Evolutionary conservation across 2,113 vertebrate genomes (phyloP).

Genomic region (Deroptyus accipitrinus): DNA sequence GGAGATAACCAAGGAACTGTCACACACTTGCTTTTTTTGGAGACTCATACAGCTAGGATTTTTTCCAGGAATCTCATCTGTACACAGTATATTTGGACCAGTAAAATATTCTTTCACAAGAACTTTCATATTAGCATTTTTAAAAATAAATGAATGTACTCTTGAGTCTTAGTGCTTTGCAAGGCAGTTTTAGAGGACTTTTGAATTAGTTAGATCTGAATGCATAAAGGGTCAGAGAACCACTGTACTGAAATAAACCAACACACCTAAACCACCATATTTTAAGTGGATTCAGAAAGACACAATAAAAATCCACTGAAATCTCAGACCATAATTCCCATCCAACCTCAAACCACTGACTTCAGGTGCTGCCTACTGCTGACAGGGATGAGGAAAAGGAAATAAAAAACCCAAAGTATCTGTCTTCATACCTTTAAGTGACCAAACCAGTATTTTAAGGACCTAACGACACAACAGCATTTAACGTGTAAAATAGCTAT

Average conservation of each 20-base stretch:
- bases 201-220: background rate
- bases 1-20: background rate
- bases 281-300: background rate
- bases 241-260: background rate
- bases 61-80: slow-evolving; percentile 11
- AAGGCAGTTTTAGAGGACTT: background rate
- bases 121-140: background rate
- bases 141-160: background rate
- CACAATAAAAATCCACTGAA: background rate
- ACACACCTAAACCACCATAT: background rate
- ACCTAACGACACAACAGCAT: background rate
- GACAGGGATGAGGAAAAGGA: background rate
- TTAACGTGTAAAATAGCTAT: background rate
- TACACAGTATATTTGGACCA: background rate
- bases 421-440: background rate
- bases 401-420: background rate
- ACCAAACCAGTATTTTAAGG: background rate
- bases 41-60: background rate
- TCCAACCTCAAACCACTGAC: background rate
- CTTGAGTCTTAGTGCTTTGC: background rate
- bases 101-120: background rate
- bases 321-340: background rate
- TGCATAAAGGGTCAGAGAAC: background rate
- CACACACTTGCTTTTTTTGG: background rate
- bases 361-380: background rate